Evolutionary conservation across 2,888 invertebrate genomes (phyloP), one percentile per base, ranked within the genome.

Genomic region (Tenthredo scrophulariae): DNA sequence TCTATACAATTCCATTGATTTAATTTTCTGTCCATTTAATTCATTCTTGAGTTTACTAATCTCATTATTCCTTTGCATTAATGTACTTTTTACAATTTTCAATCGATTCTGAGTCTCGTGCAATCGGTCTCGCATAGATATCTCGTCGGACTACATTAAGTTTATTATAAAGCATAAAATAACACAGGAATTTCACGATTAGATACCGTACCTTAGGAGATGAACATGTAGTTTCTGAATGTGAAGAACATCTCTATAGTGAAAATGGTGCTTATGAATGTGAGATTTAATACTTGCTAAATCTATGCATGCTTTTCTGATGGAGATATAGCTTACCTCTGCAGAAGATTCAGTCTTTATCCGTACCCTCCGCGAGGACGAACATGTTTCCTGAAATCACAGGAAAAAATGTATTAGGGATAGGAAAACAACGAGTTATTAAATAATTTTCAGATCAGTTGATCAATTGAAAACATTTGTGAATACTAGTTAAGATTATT

Each of bases 351-450:
- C 84, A 26, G 84, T 26, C 33, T 84, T 84, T 46, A 84, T 84
- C 50, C 84, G 79, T 5, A 84, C 84, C 65, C 77, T 84, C 33
- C 84, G 75, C 33, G 84, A 29, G n/a, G 84, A 84, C 58, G 84
- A 67, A 65, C 79, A 84, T 18, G 84, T 84, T 3, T 84, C 84
- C 84, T 84, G 77, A 80, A 84, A 84, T 50, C 46, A 75, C n/a
- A 62, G 40, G 26, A 40, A 9, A 22, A n/a, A 18, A 62, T 29
- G 43, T 22, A 46, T 13, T 46, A 26, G 18, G 7, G 18, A 15
- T 22, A 84, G 37, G 7, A 29, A 26, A 22, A 74, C 26, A 22
- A 43, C 18, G 43, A 46, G 15, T 22, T 46, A 26, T 75, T 46
- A 22, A n/a, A 75, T 46, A 22, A 43, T 26, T 46, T 46, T 10